Base-by-base conservation (phyloP, 2,113 vertebrate species). In the Gymnorhina tibicen region DNA sequence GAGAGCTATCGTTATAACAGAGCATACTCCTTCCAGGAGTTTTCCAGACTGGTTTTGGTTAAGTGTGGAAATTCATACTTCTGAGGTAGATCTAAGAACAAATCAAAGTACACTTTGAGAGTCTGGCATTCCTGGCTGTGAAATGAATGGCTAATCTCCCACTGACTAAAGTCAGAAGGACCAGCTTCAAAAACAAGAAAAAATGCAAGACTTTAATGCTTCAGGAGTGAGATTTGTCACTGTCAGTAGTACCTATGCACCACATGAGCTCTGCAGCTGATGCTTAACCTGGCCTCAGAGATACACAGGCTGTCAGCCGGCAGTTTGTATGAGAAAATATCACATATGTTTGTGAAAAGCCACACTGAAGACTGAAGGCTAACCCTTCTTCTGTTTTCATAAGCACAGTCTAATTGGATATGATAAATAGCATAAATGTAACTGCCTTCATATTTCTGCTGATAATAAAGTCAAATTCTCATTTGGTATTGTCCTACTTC, bases 401-500 rank as follows among this genome's bases (percentile, higher is more conserved):
- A 78, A 75, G 60, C 49, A 78, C 24, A 66, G 37, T 49, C 86
- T 94, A 90, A 96, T 87, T 94, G 91, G 80, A 68, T 75, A 58
- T 94, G 87, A 95, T 93, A 85, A 93, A 90, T 46, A 92, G 72
- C 50, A 86, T 49, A 80, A 91, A 83, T 64, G 47, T 91, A 86
- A 84, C 66, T 81, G 39, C 42, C 47, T 89, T 92, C 73, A 75
- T 84, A 89, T 89, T 94, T 96, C 84, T 91, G 76, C 60, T 35
- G 78, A 90, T 93, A 94, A 94, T 95, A 62, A 96, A 93, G 83
- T 91, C 47, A 89, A 90, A 91, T 88, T 94, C 60, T 92, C 73
- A 82, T 92, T 94, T 94, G 64, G 79, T 96, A 91, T 84, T 91
- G 52, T 86, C 72, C 64, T 92, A 92, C 85, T 91, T 91, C 86